Evolutionary conservation across 2,888 invertebrate genomes (phyloP).

Genomic region (Branchellion lobata): DNA sequence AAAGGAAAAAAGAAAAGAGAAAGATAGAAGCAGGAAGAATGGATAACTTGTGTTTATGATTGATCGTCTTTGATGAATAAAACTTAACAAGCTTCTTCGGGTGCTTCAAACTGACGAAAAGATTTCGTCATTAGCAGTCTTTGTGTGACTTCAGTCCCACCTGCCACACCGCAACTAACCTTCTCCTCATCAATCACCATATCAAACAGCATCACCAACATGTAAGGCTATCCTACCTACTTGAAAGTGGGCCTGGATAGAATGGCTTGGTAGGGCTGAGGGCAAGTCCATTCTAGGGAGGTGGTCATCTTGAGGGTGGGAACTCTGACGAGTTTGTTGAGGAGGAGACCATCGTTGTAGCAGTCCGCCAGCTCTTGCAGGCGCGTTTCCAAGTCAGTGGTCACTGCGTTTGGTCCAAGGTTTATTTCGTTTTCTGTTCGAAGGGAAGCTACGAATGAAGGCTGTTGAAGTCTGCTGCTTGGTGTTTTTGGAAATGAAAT

Average conservation of each 20-base stretch:
- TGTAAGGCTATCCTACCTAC: neutral
- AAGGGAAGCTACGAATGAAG: neutral
- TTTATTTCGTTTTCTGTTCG: constrained; percentile 51
- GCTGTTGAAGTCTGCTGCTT: neutral
- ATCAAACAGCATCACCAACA: neutral
- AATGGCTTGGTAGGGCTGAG: constrained; percentile 51
- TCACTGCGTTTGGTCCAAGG: constrained; percentile 50
- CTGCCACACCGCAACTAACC: no score
- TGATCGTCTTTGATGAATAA: no score
- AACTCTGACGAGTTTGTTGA: constrained; percentile 49
- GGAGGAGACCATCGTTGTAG: constrained; percentile 49
- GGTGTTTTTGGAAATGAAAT: neutral
- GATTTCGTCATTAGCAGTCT: no score
- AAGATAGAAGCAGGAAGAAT: no score
- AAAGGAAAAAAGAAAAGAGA: no score
- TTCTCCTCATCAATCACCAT: no score
- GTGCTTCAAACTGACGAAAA: no score
- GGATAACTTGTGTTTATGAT: no score
- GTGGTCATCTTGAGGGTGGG: constrained; percentile 50
- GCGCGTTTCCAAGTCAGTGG: constrained; percentile 50
- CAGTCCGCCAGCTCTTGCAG: constrained; percentile 47
- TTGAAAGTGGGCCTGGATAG: constrained; percentile 45
- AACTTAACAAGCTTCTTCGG: no score
- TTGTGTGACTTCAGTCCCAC: no score
- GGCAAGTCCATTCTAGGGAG: constrained; percentile 49